Percentiles rank a stretch among this genome's conserved stretches.
These are phyloP conservation scores for Zaprionus obscuricornis DNA, from an alignment of 2,888 invertebrate genomes.

Conservation along the genomic window DNA sequence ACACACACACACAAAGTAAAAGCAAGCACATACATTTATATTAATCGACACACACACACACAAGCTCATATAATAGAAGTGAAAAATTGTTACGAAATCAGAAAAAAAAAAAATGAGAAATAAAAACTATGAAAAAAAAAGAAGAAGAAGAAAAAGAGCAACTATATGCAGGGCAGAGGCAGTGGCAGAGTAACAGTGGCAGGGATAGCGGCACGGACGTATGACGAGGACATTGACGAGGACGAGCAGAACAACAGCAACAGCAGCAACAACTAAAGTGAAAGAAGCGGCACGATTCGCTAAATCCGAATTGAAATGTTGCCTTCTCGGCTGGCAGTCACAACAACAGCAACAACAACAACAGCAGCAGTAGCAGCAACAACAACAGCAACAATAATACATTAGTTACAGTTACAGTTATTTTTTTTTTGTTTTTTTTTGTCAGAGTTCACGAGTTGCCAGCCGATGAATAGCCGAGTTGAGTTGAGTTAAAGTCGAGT, in stretches of 20 bases:
- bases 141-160: conserved; percentile 34
- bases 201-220: too few species aligned
- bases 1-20: conserved; percentile 24
- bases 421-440: too few species aligned
- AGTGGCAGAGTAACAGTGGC: too few species aligned
- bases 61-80: conserved; percentile 4
- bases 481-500: conserved; percentile 58
- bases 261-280: conserved; percentile 32
- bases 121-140: too few species aligned
- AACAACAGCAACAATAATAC: conserved; percentile 36
- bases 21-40: conserved; percentile 39
- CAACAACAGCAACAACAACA: conserved; percentile 4
- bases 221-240: conserved; percentile 23
- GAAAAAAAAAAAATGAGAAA: conserved; percentile 13
- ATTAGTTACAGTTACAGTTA: conserved; percentile 57
- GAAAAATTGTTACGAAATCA: conserved; percentile 37
- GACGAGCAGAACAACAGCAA: conserved; percentile 23
- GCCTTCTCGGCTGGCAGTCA: conserved; percentile 53
- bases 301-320: conserved; percentile 73
- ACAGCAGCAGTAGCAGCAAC: conserved; percentile 4
- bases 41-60: conserved; percentile 42
- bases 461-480: conserved; percentile 60
- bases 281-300: conserved; percentile 49
- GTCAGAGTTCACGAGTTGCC: conserved; percentile 66
- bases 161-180: conserved; percentile 16